Conservation (phyloP, 2,888 invertebrate species). For the Calameuta pallipes region DNA sequence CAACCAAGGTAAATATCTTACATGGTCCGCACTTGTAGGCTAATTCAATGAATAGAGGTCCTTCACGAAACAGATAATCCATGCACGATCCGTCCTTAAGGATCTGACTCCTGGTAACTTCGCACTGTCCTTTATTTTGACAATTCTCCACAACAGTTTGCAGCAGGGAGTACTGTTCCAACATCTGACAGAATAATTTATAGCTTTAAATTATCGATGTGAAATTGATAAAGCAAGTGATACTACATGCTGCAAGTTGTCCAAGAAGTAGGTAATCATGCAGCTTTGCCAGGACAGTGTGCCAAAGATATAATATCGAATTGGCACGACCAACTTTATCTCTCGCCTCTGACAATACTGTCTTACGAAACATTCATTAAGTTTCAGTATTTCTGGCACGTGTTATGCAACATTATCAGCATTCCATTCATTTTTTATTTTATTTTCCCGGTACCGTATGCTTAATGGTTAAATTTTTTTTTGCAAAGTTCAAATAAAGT, state of each 20-base stretch:
- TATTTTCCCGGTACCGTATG: neutral
- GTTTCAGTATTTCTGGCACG: too few species aligned
- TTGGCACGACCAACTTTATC: too few species aligned
- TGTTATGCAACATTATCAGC: neutral
- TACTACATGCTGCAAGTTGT: too few species aligned
- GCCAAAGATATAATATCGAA: too few species aligned
- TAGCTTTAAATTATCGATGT: too few species aligned
- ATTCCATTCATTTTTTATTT: neutral
- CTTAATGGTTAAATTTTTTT: neutral
- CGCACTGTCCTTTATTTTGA: conserved; percentile 89
- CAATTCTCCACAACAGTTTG: conserved; percentile 92
- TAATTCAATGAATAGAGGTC: conserved; percentile 85
- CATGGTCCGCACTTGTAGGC: conserved; percentile 95
- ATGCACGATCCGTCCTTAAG: conserved; percentile 86
- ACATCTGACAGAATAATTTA: too few species aligned
- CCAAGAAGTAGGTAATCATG: too few species aligned
- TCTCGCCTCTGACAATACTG: too few species aligned
- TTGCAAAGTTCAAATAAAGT: neutral
- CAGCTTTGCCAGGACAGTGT: too few species aligned
- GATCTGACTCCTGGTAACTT: conserved; percentile 79
- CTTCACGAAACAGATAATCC: conserved; percentile 70
- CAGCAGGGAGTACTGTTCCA: conserved; percentile 79
- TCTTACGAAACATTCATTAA: too few species aligned
- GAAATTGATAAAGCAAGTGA: too few species aligned
- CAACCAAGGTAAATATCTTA: conserved; percentile 67